Conservation (phyloP, 1,140 invertebrate species). For the Ips typographus region DNA sequence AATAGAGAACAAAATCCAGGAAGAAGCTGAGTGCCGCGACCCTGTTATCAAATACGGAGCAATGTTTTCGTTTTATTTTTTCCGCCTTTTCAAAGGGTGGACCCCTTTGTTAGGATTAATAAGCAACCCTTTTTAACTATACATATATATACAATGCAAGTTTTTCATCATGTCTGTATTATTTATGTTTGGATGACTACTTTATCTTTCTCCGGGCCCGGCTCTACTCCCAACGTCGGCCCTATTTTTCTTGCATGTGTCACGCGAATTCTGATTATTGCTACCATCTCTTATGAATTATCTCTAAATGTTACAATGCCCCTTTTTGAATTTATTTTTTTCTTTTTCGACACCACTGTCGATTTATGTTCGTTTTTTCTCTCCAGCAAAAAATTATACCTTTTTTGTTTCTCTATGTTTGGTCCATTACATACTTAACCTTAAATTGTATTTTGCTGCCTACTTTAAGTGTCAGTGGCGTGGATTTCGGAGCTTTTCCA, state of each 20-base stretch:
- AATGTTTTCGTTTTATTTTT: slow-evolving; percentile 43
- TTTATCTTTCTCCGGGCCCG: slow-evolving; percentile 40
- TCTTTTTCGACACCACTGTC: slow-evolving; percentile 16
- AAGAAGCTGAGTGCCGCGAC: slow-evolving; percentile 39
- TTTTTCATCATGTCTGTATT: slow-evolving; percentile 47
- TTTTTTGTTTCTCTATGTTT: too few relatives aligned
- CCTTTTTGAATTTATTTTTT: slow-evolving; percentile 25
- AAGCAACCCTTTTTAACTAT: slow-evolving; percentile 45
- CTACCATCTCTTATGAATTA: slow-evolving; percentile 24
- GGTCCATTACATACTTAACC: too few relatives aligned
- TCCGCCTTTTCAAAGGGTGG: slow-evolving; percentile 37
- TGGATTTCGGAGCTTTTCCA: too few relatives aligned
- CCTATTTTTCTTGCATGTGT: slow-evolving; percentile 40
- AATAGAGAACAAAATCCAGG: slow-evolving; percentile 42
- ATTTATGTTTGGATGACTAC: slow-evolving; percentile 47
- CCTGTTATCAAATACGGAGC: slow-evolving; percentile 42
- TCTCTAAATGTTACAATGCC: slow-evolving; percentile 24
- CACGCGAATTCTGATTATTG: slow-evolving; percentile 38
- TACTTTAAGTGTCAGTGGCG: too few relatives aligned
- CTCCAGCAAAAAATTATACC: too few relatives aligned
- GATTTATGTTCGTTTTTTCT: too few relatives aligned
- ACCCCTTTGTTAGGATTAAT: slow-evolving; percentile 45
- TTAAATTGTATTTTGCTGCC: too few relatives aligned
- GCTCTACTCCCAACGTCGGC: slow-evolving; percentile 32
- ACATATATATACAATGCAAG: slow-evolving; percentile 43